Conservation (phyloP, 2,797 vertebrate species). For the Chanos chanos region DNA sequence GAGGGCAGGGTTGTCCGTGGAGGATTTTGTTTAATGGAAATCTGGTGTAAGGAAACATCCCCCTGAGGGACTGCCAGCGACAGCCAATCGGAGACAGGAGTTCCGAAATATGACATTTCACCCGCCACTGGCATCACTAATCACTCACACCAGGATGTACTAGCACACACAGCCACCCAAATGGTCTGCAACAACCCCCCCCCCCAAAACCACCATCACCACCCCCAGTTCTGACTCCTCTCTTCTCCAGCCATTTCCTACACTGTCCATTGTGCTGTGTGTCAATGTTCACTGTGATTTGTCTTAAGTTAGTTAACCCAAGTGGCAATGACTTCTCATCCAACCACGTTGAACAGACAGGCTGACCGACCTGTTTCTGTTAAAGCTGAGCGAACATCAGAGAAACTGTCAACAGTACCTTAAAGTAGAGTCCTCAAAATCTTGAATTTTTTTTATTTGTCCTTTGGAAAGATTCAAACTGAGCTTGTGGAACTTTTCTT, state of each 20-base stretch:
- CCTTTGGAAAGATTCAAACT: no score
- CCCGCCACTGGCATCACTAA: conserved; percentile 48
- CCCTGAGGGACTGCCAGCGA: conserved; percentile 44
- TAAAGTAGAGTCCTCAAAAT: no score
- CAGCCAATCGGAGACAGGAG: conserved; percentile 45
- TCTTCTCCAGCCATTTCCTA: conserved; percentile 24
- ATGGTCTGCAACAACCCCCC: conserved; percentile 13
- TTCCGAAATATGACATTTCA: conserved; percentile 44
- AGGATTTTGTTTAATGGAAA: conserved; percentile 71
- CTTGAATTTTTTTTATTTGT: no score
- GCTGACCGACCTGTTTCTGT: no score
- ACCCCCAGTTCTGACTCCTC: conserved; percentile 1
- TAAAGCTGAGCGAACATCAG: no score
- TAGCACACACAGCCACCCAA: conserved; percentile 9
- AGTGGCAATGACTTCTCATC: no score
- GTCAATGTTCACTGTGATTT: no score
- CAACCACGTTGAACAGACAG: no score
- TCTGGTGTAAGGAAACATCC: conserved; percentile 57
- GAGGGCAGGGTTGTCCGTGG: conserved; percentile 64
- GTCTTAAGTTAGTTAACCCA: no score
- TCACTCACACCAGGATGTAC: conserved; percentile 39
- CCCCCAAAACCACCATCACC: no score
- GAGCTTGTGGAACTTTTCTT: no score
- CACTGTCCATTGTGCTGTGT: not conserved
- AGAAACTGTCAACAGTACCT: no score